Evolutionary conservation across 2,888 invertebrate species (phyloP).

Genomic region (Lasioglossum malachurum): DNA sequence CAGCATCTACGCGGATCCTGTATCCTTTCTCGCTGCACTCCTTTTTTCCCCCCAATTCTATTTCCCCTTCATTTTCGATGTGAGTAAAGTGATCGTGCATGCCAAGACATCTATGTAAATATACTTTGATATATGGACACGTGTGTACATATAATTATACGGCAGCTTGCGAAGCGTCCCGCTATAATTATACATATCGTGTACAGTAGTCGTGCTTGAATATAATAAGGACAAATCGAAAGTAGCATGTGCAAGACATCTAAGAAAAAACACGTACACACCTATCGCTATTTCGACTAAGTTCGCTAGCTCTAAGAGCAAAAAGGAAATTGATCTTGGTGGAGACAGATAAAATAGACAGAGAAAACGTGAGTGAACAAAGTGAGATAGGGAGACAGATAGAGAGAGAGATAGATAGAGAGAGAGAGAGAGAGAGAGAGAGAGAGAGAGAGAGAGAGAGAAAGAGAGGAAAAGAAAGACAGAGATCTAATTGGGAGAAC

Average conservation of each 20-base stretch:
- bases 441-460: conserved; percentile 36
- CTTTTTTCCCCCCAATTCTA: conserved; percentile 6
- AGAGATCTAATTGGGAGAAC: conserved; percentile 70
- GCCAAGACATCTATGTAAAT: conserved; percentile 83
- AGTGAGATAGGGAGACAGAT: conserved; percentile 29
- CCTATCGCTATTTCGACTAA: conserved; percentile 79
- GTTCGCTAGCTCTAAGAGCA: conserved; percentile 76
- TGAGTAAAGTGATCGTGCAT: conserved; percentile 82
- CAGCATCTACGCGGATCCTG: conserved; percentile 1
- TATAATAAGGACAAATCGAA: conserved; percentile 77
- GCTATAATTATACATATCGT: conserved; percentile 33
- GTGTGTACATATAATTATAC: conserved; percentile 57
- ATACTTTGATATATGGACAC: conserved; percentile 59
- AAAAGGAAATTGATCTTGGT: conserved; percentile 70
- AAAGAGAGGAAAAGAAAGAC: conserved; percentile 31
- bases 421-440: conserved; percentile 34
- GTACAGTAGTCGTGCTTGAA: conserved; percentile 71
- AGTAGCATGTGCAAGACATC: conserved; percentile 83
- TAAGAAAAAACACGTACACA: conserved; percentile 83
- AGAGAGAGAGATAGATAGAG: conserved; percentile 36
- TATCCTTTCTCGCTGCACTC: neutral
- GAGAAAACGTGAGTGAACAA: conserved; percentile 40
- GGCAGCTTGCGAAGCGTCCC: neutral
- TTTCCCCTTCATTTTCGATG: conserved; percentile 54
- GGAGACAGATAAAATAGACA: conserved; percentile 43